Evolutionary conservation across 2,797 vertebrate species (phyloP).

Genomic region (Paratrypauchen microcephalus): DNA sequence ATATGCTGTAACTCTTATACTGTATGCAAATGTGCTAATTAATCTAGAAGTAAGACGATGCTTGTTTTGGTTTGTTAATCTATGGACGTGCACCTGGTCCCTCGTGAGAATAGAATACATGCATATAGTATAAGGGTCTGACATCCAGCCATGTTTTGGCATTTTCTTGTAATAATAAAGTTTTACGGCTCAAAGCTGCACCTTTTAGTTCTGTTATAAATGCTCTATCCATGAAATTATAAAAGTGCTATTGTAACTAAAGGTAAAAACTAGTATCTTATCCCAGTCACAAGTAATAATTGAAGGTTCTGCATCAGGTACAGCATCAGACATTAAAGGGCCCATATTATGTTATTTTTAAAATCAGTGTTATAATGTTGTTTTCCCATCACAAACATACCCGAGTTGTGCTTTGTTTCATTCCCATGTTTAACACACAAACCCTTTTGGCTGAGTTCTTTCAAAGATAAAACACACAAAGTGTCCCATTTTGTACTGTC

Average conservation of each 20-base stretch:
- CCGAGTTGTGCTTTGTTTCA: too few relatives aligned
- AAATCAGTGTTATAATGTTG: not conserved
- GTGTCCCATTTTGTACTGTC: too few relatives aligned
- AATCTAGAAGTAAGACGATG: not conserved
- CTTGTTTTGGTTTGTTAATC: slow-evolving; percentile 1
- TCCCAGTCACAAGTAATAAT: not conserved
- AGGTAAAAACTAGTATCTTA: not conserved
- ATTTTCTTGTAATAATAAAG: not conserved
- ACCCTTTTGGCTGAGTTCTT: too few relatives aligned
- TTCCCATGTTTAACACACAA: too few relatives aligned
- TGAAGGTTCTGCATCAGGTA: not conserved
- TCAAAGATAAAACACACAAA: too few relatives aligned
- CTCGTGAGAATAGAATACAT: not conserved
- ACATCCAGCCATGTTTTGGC: not conserved
- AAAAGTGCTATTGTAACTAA: not conserved
- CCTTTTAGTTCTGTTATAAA: not conserved
- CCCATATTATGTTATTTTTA: too few relatives aligned
- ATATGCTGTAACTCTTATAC: not conserved
- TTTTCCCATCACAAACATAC: not conserved
- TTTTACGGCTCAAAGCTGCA: not conserved
- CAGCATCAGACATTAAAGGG: not conserved
- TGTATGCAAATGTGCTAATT: slow-evolving; percentile 6
- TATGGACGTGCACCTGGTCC: not conserved
- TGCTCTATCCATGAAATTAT: not conserved
- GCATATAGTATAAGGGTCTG: not conserved